Evolutionary conservation across 2,797 vertebrate species (phyloP).

Genomic region (Sebastes elongatus): DNA sequence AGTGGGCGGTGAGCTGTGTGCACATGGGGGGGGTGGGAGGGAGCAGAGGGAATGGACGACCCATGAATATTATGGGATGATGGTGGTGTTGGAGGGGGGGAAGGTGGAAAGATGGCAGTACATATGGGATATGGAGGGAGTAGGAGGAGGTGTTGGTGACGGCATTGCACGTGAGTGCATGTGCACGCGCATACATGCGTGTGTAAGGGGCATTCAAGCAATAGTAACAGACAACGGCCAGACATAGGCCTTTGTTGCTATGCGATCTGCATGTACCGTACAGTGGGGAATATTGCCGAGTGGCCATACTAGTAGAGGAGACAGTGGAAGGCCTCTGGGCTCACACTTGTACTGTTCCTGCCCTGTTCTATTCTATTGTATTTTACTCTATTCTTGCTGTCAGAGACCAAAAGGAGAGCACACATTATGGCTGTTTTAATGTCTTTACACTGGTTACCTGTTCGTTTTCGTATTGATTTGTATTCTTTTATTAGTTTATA

Average conservation of each 20-base stretch:
- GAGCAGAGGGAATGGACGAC: constrained; percentile 73
- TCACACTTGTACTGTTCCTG: background rate
- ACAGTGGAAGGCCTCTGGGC: constrained; percentile 41
- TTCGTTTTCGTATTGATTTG: too few species aligned
- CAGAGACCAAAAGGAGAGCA: too few species aligned
- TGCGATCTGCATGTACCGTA: constrained; percentile 62
- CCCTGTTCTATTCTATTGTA: background rate
- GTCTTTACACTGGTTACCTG: too few species aligned
- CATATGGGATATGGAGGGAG: constrained; percentile 83
- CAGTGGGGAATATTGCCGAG: constrained; percentile 36
- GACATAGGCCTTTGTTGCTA: constrained; percentile 74
- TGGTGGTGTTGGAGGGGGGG: constrained; percentile 44
- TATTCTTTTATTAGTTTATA: too few species aligned
- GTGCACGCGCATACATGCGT: constrained; percentile 54
- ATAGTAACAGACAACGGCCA: constrained; percentile 69
- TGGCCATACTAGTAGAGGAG: constrained; percentile 9
- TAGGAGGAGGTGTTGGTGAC: constrained; percentile 62
- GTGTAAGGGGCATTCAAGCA: constrained; percentile 64
- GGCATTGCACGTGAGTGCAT: constrained; percentile 45
- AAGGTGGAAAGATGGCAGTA: constrained; percentile 57
- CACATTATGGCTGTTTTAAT: too few species aligned
- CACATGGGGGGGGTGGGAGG: constrained; percentile 70
- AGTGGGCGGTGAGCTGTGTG: constrained; percentile 65
- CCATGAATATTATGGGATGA: constrained; percentile 84
- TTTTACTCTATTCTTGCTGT: too few species aligned